phyloP scores from a whole-genome alignment of 2,113 vertebrate genomes.

The Chaenocephalus aceratus region DNA sequence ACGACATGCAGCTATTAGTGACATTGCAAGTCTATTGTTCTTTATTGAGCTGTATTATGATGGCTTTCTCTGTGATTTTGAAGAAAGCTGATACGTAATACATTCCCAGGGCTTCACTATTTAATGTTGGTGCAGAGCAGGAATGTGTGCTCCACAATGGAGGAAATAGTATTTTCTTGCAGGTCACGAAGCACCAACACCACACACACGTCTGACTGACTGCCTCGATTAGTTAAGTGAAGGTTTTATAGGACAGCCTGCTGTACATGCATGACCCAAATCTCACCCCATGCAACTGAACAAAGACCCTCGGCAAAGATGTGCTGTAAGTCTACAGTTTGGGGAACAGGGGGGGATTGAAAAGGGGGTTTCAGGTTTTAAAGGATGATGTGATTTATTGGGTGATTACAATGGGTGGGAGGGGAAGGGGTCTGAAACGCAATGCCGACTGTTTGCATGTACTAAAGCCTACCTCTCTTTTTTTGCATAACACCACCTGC shows the following conservation, averaged over 20 bases:
- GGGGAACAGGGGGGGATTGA: slow-evolving; percentile 67
- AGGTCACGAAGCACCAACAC: slow-evolving; percentile 8
- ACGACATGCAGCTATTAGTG: neutral
- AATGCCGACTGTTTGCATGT: slow-evolving; percentile 81
- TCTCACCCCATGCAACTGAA: slow-evolving; percentile 75
- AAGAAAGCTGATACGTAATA: neutral
- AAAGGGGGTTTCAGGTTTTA: slow-evolving; percentile 72
- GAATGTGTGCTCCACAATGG: neutral
- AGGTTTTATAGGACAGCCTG: slow-evolving; percentile 39
- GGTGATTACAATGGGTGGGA: slow-evolving; percentile 74
- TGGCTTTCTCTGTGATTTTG: neutral
- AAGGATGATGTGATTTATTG: slow-evolving; percentile 82
- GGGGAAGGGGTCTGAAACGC: slow-evolving; percentile 63
- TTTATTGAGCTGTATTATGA: neutral
- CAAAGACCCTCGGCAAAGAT: slow-evolving; percentile 74
- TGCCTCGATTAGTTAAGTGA: slow-evolving; percentile 18
- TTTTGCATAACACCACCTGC: slow-evolving; percentile 69
- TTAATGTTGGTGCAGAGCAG: slow-evolving; percentile 15
- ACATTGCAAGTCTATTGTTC: neutral
- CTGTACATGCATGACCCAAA: slow-evolving; percentile 73
- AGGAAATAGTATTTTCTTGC: neutral
- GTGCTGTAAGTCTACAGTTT: slow-evolving; percentile 71
- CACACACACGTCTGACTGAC: slow-evolving; percentile 3
- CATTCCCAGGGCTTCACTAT: slow-evolving; percentile 2
- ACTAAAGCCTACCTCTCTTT: slow-evolving; percentile 51